These are phyloP conservation scores for Drosophila recens DNA, from an alignment of 2,888 invertebrate species.

Conservation along the genomic window DNA sequence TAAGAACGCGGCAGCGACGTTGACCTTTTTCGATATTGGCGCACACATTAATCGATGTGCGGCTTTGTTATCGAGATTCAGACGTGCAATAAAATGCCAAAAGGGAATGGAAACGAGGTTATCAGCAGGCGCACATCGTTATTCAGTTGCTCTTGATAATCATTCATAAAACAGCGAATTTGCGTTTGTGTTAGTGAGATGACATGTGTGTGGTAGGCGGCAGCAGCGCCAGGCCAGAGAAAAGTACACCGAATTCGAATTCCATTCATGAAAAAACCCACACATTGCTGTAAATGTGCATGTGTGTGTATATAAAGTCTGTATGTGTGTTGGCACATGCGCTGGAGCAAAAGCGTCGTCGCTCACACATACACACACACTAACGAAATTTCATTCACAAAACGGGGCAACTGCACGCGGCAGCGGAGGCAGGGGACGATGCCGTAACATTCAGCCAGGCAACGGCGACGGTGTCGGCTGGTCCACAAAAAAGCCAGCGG, in stretches of 20 bases:
- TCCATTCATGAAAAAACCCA: constrained; percentile 82
- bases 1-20: constrained; percentile 39
- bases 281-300: constrained; percentile 63
- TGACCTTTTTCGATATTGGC: constrained; percentile 72
- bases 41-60: constrained; percentile 61
- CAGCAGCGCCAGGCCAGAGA: constrained; percentile 63
- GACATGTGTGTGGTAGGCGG: constrained; percentile 54
- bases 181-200: constrained; percentile 43
- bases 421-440: constrained; percentile 60
- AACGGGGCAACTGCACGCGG: constrained; percentile 71
- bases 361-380: constrained; percentile 44
- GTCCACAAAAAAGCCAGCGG: constrained; percentile 61
- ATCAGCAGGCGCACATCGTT: constrained; percentile 51
- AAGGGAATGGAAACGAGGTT: constrained; percentile 50
- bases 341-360: constrained; percentile 63
- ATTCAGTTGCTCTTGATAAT: constrained; percentile 67
- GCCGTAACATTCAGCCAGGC: constrained; percentile 71
- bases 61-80: constrained; percentile 45
- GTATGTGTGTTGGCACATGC: constrained; percentile 70
- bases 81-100: constrained; percentile 26
- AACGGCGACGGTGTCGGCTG: constrained; percentile 45
- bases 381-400: constrained; percentile 78
- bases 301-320: constrained; percentile 39
- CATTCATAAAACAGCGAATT: constrained; percentile 75
- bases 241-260: constrained; percentile 81